Conservation (phyloP, 23 tunicate species). For the Diplosoma virens region DNA sequence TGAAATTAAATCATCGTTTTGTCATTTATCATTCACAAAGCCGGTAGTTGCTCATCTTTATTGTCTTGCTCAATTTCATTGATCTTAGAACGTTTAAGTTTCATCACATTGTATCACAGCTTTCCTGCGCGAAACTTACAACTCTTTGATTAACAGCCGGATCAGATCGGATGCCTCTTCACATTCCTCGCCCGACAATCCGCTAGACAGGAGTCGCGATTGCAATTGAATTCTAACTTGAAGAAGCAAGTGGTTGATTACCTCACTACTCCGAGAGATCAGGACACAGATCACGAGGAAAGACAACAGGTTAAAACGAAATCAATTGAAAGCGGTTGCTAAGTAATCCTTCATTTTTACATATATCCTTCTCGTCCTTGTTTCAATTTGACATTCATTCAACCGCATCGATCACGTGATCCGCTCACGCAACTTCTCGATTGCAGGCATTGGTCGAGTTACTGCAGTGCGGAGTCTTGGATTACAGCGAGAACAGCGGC, state of each 20-base stretch:
- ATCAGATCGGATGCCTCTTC: constrained; percentile 82
- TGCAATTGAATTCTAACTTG: constrained; percentile 51
- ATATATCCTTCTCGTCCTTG: too few relatives aligned
- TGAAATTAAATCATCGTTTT: too few relatives aligned
- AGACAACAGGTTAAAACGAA: constrained; percentile 80
- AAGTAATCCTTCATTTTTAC: too few relatives aligned
- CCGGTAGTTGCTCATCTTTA: too few relatives aligned
- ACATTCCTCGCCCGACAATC: constrained; percentile 88
- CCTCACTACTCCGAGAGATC: constrained; percentile 74
- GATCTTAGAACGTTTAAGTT: too few relatives aligned
- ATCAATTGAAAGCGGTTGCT: too few relatives aligned
- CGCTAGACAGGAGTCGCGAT: constrained; percentile 54
- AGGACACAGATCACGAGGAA: constrained; percentile 82
- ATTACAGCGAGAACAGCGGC: constrained; percentile 34
- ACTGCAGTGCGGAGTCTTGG: constrained; percentile 60
- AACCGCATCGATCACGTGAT: background rate
- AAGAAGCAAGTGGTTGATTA: constrained; percentile 79
- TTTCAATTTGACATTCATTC: background rate
- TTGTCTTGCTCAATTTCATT: too few relatives aligned
- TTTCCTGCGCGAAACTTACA: too few relatives aligned
- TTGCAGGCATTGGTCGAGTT: constrained; percentile 87
- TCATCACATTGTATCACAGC: too few relatives aligned
- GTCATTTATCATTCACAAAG: too few relatives aligned
- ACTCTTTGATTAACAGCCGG: too few relatives aligned
- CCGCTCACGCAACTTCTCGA: too few relatives aligned